These are phyloP conservation scores for Drosophila santomea DNA, from an alignment of 1,140 invertebrate genomes.

Conservation along the genomic window DNA sequence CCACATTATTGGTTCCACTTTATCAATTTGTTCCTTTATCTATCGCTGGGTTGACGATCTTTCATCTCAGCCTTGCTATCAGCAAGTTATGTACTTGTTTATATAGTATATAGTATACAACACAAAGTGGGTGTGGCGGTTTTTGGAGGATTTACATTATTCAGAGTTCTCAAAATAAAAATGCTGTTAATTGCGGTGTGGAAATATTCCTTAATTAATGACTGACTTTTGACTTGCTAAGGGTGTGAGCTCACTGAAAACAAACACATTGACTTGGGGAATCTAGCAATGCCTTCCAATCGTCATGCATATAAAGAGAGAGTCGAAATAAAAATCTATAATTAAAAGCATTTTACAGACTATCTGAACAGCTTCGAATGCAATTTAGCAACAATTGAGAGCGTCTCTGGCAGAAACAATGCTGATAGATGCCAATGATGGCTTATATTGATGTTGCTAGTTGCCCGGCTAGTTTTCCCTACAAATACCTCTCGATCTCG, in stretches of 20 bases:
- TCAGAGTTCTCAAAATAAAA: conserved; percentile 14
- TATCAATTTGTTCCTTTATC: conserved; percentile 31
- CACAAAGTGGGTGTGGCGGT: conserved; percentile 17
- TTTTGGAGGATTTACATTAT: not conserved
- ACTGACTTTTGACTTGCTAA: conserved; percentile 27
- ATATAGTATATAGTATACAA: not conserved
- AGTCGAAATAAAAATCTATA: no score
- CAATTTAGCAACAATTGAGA: not conserved
- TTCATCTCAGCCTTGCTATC: conserved; percentile 20
- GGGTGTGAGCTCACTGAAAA: conserved; percentile 15
- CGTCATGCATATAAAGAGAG: not conserved
- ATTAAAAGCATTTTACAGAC: not conserved
- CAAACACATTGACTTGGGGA: not conserved
- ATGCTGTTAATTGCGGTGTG: conserved; percentile 42
- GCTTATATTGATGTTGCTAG: conserved; percentile 11
- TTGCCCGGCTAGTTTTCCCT: conserved; percentile 8
- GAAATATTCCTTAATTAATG: conserved; percentile 46
- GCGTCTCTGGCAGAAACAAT: not conserved
- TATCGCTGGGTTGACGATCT: conserved; percentile 13
- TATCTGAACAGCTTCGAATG: not conserved
- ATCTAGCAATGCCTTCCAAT: not conserved
- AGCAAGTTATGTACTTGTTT: conserved; percentile 5
- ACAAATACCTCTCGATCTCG: conserved; percentile 16
- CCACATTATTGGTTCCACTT: conserved; percentile 32
- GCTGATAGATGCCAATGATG: conserved; percentile 13